A percentile compares a stretch with the other conserved stretches of the same genome.
Conservation (phyloP, 2,113 vertebrate genomes). For the Oryzias curvinotus region DNA sequence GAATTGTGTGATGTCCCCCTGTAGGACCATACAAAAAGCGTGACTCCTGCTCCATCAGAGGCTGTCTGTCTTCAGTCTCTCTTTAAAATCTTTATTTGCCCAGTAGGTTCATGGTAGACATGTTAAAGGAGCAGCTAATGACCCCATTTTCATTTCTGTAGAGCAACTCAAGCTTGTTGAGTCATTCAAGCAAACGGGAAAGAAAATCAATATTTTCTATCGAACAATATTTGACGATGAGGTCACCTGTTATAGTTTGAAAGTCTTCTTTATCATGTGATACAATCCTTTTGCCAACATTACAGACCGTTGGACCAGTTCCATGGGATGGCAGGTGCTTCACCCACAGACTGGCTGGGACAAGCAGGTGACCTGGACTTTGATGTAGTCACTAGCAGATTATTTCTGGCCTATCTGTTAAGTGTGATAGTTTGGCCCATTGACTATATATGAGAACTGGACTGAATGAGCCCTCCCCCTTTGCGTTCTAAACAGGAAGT, state of each 20-base stretch:
- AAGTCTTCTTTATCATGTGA: too few species aligned
- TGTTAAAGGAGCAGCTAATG: slow-evolving; percentile 76
- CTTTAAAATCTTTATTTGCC: slow-evolving; percentile 90
- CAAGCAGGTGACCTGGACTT: slow-evolving; percentile 90
- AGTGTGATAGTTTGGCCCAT: slow-evolving; percentile 71
- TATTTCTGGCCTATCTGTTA: slow-evolving; percentile 87
- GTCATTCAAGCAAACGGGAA: too few species aligned
- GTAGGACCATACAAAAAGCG: too few species aligned
- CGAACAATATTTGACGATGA: too few species aligned
- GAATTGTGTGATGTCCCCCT: too few species aligned
- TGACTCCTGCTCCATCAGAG: slow-evolving; percentile 66
- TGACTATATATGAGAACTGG: slow-evolving; percentile 73
- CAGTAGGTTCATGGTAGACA: slow-evolving; percentile 82
- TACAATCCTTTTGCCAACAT: background rate
- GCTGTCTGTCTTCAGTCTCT: slow-evolving; percentile 86
- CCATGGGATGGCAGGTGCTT: slow-evolving; percentile 79
- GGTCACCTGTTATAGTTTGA: too few species aligned
- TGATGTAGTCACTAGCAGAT: slow-evolving; percentile 86
- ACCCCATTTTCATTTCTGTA: too few species aligned
- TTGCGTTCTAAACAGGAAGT: too few species aligned
- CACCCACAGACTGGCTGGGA: slow-evolving; percentile 83
- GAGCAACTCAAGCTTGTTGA: too few species aligned
- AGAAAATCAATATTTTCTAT: too few species aligned
- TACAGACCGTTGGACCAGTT: slow-evolving; percentile 94
- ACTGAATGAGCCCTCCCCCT: too few species aligned